Evolutionary conservation across 2,113 vertebrate genomes (phyloP), one percentile per base, ranked within the genome.

Genomic region (Urocynchramus pylzowi): DNA sequence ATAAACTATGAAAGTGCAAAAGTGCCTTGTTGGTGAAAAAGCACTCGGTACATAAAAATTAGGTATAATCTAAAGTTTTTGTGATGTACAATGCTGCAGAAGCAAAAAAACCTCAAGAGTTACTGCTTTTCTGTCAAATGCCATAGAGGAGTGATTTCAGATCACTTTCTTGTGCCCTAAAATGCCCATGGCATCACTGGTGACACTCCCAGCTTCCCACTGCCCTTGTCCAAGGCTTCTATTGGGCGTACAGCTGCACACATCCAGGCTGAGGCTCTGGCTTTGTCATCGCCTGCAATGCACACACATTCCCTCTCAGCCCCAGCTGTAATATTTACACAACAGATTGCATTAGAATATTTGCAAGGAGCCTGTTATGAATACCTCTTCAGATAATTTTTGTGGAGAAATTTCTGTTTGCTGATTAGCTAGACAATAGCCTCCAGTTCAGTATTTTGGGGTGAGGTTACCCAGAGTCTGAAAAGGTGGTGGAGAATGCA

Each of bases 311-410:
- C 17, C 37, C 52, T 44, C 59, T 65, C 83, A 67, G 82, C 50
- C 35, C 37, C 68, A 59, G 77, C 28, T 68, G 91, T 64, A 96
- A 89, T 95, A 96, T 97, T 95, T 95, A 89, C 91, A 95, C 89
- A 89, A 92, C 49, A 92, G 94, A 95, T 93, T 95, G 94, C 31
- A 92, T 87, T 95, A 90, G 47, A 90, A 64, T 61, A 75, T 86
- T 94, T 89, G 60, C 76, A 63, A 76, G 64, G 39, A 95, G 76
- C 56, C 45, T 45, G 56, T 63, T 92, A 89, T 64, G 91, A 95
- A 95, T 93, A 87, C 39, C 26, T 84, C 81, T 83, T 93, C 81
- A 76, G 63, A 67, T 87, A 90, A 89, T 93, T 95, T 91, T 85
- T 84, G 65, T 76, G 87, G 41, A 69, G 93, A 95, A 96, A 77